Evolutionary conservation across 2,113 vertebrate species (phyloP), one percentile per base, ranked within the genome.

Genomic region (Podilymbus podiceps): DNA sequence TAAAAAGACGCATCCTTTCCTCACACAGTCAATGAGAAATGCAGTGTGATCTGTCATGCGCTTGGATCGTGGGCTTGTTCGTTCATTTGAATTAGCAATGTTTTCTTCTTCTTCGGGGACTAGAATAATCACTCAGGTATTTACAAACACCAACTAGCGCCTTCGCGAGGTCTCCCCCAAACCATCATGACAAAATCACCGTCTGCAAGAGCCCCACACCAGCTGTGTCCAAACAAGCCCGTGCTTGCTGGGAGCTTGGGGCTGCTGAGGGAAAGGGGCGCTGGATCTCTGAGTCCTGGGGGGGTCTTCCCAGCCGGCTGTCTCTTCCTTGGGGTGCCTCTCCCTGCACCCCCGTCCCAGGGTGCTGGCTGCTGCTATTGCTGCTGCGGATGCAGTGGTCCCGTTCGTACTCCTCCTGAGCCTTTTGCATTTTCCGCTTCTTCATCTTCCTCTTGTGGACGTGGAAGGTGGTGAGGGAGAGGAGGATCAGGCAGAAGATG

Each of bases 381-480:
- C 98, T 96, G 95, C 72, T 92, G 94, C 77, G 90, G 83, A 97
- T 98, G 98, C 98, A 98, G 97, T 99, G 99, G 98, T 99, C 99
- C 95, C 99, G 98, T 96, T 99, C 99, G 4, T 99, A 99, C 69
- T 99, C 99, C 98, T 99, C 99, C 98, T 99, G 99, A 75, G 99
- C 99, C 97, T 98, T 98, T 96, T 99, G 98, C 97, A 99, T 99
- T 98, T 99, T 99, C 97, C 99, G 98, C 68, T 99, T 99, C 97
- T 99, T 99, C 97, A 99, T 99, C 98, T 98, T 99, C 88, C 99
- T 98, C 98, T 99, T 99, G 98, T 99, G 99, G 97, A 99, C 95
- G 96, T 99, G 99, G 97, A 99, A 99, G 85, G 99, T 99, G 96
- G 98, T 98, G 92, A 99, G 98, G 71, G 99, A 99, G 74, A 99